These are phyloP conservation scores for Deilephila porcellus DNA, from an alignment of 2,888 invertebrate genomes.

Conservation along the genomic window DNA sequence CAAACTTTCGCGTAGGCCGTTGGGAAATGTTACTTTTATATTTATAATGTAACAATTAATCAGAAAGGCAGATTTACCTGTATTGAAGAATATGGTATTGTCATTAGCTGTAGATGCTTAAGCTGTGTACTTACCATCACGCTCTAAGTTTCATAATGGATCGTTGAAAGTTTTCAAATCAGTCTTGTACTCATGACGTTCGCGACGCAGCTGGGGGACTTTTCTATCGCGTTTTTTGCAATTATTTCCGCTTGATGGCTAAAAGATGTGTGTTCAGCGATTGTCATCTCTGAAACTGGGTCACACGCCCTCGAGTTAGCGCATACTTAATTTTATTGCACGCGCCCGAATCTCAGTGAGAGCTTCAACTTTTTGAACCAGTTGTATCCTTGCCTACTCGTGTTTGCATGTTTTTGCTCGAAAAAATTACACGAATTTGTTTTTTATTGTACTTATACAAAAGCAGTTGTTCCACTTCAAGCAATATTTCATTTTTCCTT, in stretches of 20 bases:
- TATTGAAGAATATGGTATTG: not conserved
- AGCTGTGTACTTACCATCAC: not conserved
- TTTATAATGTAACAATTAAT: too few species aligned
- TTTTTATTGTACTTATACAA: not conserved
- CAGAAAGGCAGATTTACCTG: not conserved
- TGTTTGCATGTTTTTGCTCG: not conserved
- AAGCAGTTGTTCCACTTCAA: not conserved
- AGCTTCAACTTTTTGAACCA: slow-evolving; percentile 29
- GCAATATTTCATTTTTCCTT: not conserved
- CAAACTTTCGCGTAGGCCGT: too few species aligned
- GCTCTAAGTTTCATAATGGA: slow-evolving; percentile 23
- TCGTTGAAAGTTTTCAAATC: slow-evolving; percentile 48
- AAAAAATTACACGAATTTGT: not conserved
- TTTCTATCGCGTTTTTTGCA: slow-evolving; percentile 39
- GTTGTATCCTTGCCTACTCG: slow-evolving; percentile 3
- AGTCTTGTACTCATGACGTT: slow-evolving; percentile 47
- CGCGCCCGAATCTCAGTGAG: slow-evolving; percentile 34
- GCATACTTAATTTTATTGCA: slow-evolving; percentile 58
- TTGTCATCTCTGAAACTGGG: slow-evolving; percentile 53
- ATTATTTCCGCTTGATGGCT: slow-evolving; percentile 43
- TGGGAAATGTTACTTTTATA: too few species aligned
- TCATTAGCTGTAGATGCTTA: slow-evolving; percentile 10
- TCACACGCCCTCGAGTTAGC: slow-evolving; percentile 43
- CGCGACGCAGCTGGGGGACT: slow-evolving; percentile 44
- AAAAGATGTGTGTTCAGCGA: slow-evolving; percentile 53